These are phyloP conservation scores for Sebastes minor DNA, from an alignment of 2,797 vertebrate species.

Conservation along the genomic window DNA sequence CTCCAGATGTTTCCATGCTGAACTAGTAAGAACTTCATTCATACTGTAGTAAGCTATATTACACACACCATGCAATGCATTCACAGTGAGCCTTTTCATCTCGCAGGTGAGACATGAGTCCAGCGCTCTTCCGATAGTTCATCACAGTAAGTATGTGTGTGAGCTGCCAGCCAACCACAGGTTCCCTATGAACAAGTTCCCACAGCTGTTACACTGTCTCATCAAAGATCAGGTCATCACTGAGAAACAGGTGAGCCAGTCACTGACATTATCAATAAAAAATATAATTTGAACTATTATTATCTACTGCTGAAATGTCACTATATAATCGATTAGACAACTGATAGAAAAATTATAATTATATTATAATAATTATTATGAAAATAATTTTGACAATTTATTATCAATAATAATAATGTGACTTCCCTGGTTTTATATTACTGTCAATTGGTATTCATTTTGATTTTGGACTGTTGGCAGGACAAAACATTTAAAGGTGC, in stretches of 20 bases:
- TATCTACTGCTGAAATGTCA: background rate
- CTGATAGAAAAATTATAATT: background rate
- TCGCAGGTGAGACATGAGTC: constrained; percentile 44
- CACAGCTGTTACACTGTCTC: constrained; percentile 58
- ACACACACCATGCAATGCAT: background rate
- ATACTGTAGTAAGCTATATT: fast-evolving
- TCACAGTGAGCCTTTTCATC: background rate
- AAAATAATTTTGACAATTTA: background rate
- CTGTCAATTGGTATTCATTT: background rate
- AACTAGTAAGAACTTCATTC: constrained; percentile 42
- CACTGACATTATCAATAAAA: background rate
- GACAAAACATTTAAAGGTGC: background rate
- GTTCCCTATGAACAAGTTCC: constrained; percentile 73
- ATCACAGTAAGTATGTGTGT: constrained; percentile 65
- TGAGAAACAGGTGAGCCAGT: constrained; percentile 59
- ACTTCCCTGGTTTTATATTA: background rate
- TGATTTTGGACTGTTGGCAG: background rate
- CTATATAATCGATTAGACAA: background rate
- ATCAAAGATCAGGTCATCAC: constrained; percentile 66
- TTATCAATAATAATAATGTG: background rate
- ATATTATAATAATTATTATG: no score
- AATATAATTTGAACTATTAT: background rate
- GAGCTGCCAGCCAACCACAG: constrained; percentile 67
- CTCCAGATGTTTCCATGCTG: constrained; percentile 56
- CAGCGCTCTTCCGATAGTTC: constrained; percentile 56